These are phyloP conservation scores for Tanypteryx hageni DNA, from an alignment of 2,888 invertebrate species.

Conservation along the genomic window DNA sequence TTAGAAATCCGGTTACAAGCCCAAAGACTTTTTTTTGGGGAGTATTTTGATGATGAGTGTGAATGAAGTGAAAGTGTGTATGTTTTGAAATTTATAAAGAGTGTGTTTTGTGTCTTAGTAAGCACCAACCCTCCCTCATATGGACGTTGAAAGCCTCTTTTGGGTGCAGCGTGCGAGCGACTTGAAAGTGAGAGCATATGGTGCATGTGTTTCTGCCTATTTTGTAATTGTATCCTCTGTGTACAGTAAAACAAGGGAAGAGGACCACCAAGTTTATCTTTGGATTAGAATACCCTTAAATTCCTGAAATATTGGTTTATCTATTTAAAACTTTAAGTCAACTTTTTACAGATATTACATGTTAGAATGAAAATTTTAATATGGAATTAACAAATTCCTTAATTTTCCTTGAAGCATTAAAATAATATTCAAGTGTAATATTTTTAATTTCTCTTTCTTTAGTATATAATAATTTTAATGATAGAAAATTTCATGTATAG, in stretches of 20 bases:
- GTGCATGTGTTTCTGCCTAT: conserved; percentile 60
- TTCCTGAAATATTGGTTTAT: no score
- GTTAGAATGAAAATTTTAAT: no score
- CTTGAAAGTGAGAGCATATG: conserved; percentile 16
- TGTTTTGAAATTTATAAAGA: conserved; percentile 57
- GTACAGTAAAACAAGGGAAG: conserved; percentile 60
- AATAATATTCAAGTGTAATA: neutral
- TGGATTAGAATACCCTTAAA: neutral
- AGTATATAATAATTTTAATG: neutral
- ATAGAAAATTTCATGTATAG: neutral
- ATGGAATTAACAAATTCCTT: neutral
- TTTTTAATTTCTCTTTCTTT: neutral
- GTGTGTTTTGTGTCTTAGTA: conserved; percentile 56
- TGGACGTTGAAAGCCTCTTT: neutral
- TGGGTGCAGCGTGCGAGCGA: conserved; percentile 35
- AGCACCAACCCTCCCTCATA: conserved; percentile 19
- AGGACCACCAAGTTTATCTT: conserved; percentile 42
- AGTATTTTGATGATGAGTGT: neutral
- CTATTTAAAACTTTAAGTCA: no score
- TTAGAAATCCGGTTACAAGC: conserved; percentile 25
- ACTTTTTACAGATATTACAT: neutral
- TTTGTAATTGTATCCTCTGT: conserved; percentile 61
- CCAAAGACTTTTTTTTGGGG: conserved; percentile 53
- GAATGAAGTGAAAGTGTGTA: conserved; percentile 2
- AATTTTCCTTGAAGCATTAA: neutral